Evolutionary conservation across 2,113 vertebrate species (phyloP), one percentile per base, ranked within the genome.

Genomic region (Megalops atlanticus): DNA sequence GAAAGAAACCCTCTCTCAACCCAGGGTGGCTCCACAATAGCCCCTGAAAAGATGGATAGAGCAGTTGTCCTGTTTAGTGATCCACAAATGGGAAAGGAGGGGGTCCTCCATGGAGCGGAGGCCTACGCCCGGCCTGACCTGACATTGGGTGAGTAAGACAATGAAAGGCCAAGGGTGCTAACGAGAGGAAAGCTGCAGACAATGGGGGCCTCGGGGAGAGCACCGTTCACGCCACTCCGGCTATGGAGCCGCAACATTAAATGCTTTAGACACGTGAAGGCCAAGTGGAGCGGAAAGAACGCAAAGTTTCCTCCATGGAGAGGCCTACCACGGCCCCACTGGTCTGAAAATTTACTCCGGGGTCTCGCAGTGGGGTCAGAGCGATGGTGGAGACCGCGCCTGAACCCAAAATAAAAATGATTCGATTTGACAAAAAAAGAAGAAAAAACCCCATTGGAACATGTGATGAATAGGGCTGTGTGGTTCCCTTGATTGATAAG

Each of bases 21-120:
- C 86, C 89, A 88, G 93, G 91, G 92, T 91, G 93, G 91, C 85
- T 90, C 82, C 58, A 95, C 94, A 95, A 96, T 94, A 92, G 94
- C 74, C 93, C 89, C 90, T 91, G 93, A 92, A 94, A 94, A 96
- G 96, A 96, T 95, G 95, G 95, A 96, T 95, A 90, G 93, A 92
- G 91, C 94, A 93, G 95, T 95, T 95, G 95, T 96, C 95, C 94
- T 94, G 95, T 93, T 95, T 95, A 95, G 93, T 96, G 95, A 96
- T 95, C 95, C 94, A 88, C 91, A 88, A 96, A 96, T 90, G 92
- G 92, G 91, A 91, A 93, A 90, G 93, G 91, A 78, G 83, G 92
- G 89, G 95, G 93, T 94, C 92, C 88, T 88, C 80, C 39, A 89
- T 89, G 89, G 88, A 91, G 91, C 89, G 86, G 92, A 91, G 85